Conservation (phyloP, 1,140 invertebrate species). For the Saxidomus purpurata region DNA sequence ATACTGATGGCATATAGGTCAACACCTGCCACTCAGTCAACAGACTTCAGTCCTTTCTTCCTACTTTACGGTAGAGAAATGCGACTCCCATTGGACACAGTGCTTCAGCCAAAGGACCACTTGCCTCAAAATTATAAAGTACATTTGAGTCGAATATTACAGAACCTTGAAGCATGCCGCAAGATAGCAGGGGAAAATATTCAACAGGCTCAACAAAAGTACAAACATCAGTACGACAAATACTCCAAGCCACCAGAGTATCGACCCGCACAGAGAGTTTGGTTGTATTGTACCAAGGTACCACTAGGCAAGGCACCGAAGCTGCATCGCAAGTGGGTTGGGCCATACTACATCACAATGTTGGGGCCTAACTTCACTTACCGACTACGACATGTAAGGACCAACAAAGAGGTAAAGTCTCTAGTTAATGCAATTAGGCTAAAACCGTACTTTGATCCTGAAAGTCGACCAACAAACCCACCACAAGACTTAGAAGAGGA, state of each 20-base stretch:
- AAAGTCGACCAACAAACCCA: slow-evolving; percentile 10
- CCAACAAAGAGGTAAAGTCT: slow-evolving; percentile 35
- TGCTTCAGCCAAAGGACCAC: not conserved
- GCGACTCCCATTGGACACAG: not conserved
- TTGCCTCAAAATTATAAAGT: not conserved
- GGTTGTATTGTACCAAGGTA: not conserved
- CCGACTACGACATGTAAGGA: not conserved
- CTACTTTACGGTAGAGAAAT: not conserved
- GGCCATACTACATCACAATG: slow-evolving; percentile 56
- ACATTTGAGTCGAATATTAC: not conserved
- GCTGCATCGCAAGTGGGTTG: slow-evolving; percentile 48
- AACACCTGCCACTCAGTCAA: slow-evolving; percentile 53
- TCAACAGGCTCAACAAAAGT: slow-evolving; percentile 54
- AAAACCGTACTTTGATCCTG: slow-evolving; percentile 35
- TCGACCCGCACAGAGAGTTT: slow-evolving; percentile 54
- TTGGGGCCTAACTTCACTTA: slow-evolving; percentile 48
- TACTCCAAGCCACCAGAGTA: slow-evolving; percentile 45
- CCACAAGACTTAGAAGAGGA: not conserved
- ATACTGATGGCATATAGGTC: slow-evolving; percentile 64
- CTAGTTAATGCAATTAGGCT: slow-evolving; percentile 61
- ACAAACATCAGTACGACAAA: slow-evolving; percentile 56
- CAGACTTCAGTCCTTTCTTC: not conserved
- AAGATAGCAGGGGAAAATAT: slow-evolving; percentile 55
- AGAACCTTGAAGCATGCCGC: slow-evolving; percentile 28
- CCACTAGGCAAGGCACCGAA: slow-evolving; percentile 46